Percentiles rank a stretch among this genome's conserved stretches.
These are phyloP conservation scores for Eunapius fragilis DNA, from an alignment of 37 sponge, comb jelly and placozoan species.

Conservation along the genomic window DNA sequence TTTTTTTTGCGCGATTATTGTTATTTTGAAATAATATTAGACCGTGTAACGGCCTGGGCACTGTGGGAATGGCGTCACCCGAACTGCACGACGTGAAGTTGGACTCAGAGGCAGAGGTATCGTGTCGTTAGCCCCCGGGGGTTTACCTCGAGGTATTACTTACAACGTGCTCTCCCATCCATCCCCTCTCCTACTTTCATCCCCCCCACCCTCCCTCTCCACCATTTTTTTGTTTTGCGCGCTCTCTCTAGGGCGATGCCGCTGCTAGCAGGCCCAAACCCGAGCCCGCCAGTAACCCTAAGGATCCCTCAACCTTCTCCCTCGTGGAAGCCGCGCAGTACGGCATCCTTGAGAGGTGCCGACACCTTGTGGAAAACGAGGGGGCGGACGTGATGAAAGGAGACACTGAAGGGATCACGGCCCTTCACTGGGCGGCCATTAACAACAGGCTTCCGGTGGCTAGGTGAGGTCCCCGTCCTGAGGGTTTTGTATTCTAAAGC, in stretches of 20 bases:
- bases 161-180: no score
- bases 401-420: conserved; percentile 86
- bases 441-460: conserved; percentile 91
- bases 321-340: conserved; percentile 88
- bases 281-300: background rate
- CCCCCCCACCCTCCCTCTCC: no score
- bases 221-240: no score
- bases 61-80: background rate
- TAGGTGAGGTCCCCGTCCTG: conserved; percentile 20
- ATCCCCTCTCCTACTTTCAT: no score
- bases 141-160: no score
- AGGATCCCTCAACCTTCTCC: conserved; percentile 45
- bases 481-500: background rate
- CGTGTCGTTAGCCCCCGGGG: background rate
- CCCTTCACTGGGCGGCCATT: conserved; percentile 97
- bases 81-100: conserved; percentile 33
- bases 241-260: background rate
- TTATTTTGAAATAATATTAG: no score
- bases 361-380: conserved; percentile 81
- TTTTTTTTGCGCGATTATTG: no score
- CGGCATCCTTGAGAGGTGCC: conserved; percentile 77
- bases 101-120: conserved; percentile 33
- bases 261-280: background rate
- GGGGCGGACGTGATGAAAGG: conserved; percentile 57
- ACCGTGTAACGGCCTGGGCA: background rate